Evolutionary conservation across 2,888 invertebrate genomes (phyloP).

Genomic region (Macaria liturata): DNA sequence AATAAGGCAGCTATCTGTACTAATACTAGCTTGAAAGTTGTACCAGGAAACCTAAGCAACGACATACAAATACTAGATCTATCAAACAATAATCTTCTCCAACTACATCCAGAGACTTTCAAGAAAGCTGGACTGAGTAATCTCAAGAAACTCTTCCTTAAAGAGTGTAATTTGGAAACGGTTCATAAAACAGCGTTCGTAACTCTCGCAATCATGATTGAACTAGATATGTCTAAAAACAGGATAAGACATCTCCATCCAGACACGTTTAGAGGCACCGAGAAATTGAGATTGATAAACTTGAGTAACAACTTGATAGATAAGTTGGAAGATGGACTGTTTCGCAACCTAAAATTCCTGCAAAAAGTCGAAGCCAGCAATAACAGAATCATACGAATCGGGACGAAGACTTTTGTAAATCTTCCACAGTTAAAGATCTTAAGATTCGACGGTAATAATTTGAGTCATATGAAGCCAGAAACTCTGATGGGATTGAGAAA

Average conservation of each 20-base stretch:
- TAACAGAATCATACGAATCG: conserved; percentile 88
- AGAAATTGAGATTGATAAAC: conserved; percentile 88
- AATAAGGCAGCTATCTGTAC: conserved; percentile 93
- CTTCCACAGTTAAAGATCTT: conserved; percentile 87
- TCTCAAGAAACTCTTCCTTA: conserved; percentile 91
- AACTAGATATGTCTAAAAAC: conserved; percentile 92
- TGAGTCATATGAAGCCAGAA: conserved; percentile 87
- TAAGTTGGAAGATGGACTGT: conserved; percentile 88
- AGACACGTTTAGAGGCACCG: conserved; percentile 88
- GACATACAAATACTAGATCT: conserved; percentile 89
- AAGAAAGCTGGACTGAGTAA: conserved; percentile 88
- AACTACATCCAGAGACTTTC: conserved; percentile 87
- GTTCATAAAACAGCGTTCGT: conserved; percentile 90
- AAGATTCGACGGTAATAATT: conserved; percentile 89
- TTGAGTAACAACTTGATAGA: conserved; percentile 90
- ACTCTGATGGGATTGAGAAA: conserved; percentile 87
- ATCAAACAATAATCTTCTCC: conserved; percentile 86
- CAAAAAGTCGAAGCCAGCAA: conserved; percentile 91
- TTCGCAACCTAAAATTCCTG: conserved; percentile 88
- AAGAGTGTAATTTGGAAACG: conserved; percentile 88
- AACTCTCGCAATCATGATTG: conserved; percentile 90
- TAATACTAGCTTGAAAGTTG: conserved; percentile 84
- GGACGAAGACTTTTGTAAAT: conserved; percentile 87
- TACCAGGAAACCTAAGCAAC: conserved; percentile 89
- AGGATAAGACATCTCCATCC: conserved; percentile 86